Evolutionary conservation across 1,140 invertebrate species (phyloP).

Genomic region (Eubasilissa regina): DNA sequence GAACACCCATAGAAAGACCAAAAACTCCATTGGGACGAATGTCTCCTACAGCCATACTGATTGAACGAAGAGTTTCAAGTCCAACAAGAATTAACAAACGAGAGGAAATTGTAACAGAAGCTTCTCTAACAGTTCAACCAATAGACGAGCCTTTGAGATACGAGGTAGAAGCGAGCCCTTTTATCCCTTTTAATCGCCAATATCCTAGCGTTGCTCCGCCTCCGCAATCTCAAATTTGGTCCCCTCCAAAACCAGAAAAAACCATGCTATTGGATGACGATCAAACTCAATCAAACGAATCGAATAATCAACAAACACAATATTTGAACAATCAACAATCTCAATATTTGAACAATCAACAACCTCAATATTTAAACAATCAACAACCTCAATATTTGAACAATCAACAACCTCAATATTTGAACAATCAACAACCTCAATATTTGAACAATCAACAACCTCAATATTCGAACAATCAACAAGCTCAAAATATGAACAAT

Average conservation of each 20-base stretch:
- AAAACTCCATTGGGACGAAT: slow-evolving; percentile 72
- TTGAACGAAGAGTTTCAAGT: slow-evolving; percentile 74
- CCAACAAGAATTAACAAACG: slow-evolving; percentile 71
- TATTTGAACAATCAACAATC: too few species aligned
- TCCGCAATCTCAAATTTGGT: slow-evolving; percentile 20
- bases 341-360: too few species aligned
- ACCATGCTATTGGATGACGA: not conserved
- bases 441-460: too few species aligned
- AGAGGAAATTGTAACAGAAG: slow-evolving; percentile 72
- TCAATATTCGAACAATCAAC: slow-evolving; percentile 3
- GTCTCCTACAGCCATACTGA: slow-evolving; percentile 75
- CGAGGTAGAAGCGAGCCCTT: slow-evolving; percentile 51
- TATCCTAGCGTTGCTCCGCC: slow-evolving; percentile 25
- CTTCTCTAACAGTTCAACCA: slow-evolving; percentile 73
- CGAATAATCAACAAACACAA: too few species aligned
- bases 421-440: too few species aligned
- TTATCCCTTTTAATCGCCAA: slow-evolving; percentile 64
- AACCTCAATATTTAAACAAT: too few species aligned
- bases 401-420: too few species aligned
- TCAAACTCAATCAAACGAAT: too few species aligned
- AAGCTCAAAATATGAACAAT: not conserved
- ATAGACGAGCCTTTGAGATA: slow-evolving; percentile 63
- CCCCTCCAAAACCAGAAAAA: not conserved
- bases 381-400: too few species aligned
- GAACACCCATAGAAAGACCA: slow-evolving; percentile 72